Conservation (phyloP, 2,888 invertebrate species). For the Panzeria rudis region DNA sequence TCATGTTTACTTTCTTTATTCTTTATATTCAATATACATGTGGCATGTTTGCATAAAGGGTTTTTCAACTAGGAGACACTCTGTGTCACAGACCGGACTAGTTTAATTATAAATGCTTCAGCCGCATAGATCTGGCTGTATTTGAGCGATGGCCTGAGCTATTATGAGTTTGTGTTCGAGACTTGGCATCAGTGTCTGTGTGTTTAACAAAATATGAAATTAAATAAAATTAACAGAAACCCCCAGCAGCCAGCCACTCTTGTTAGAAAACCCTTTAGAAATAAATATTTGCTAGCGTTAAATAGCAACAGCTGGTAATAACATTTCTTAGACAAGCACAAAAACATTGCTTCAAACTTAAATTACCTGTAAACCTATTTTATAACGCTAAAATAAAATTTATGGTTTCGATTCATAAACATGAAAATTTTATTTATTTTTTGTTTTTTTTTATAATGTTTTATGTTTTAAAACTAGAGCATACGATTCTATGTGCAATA, state of each 20-base stretch:
- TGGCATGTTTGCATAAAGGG: no score
- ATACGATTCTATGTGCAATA: background rate
- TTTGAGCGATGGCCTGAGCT: no score
- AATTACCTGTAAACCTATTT: background rate
- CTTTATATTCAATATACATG: no score
- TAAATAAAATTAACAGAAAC: no score
- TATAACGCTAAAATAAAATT: background rate
- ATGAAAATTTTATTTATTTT: background rate
- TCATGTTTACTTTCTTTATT: no score
- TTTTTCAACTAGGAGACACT: no score
- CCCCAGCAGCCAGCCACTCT: background rate
- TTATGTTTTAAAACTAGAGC: background rate
- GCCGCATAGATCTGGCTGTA: no score
- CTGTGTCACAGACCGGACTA: no score
- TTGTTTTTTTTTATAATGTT: background rate
- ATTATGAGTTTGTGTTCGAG: no score
- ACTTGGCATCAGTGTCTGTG: background rate
- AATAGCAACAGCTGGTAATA: conserved; percentile 10
- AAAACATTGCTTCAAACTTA: background rate
- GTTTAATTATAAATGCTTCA: no score
- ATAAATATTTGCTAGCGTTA: background rate
- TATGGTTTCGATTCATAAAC: conserved; percentile 7
- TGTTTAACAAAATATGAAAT: background rate
- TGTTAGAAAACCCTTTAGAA: background rate
- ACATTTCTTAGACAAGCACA: background rate